Conservation (phyloP, 2,797 vertebrate genomes). For the Ctenopoma kingsleyae region DNA sequence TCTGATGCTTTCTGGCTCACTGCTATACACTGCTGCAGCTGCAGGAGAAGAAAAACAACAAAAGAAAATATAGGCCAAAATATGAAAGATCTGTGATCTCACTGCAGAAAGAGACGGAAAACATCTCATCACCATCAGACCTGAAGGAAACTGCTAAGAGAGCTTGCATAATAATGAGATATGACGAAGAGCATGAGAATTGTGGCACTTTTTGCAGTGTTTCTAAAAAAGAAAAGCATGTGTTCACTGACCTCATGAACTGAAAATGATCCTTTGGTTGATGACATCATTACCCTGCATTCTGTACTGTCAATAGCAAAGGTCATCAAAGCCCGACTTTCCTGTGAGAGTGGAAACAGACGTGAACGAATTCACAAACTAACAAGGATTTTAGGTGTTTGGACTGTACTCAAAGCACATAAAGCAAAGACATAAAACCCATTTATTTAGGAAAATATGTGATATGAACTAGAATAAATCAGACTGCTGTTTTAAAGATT, state of each 20-base stretch:
- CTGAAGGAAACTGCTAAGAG: neutral
- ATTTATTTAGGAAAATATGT: no score
- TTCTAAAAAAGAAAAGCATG: neutral
- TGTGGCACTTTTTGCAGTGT: neutral
- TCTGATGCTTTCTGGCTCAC: constrained; percentile 88
- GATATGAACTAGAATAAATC: no score
- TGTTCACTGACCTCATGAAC: constrained; percentile 86
- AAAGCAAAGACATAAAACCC: neutral
- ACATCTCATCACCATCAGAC: neutral
- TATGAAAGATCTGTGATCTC: neutral
- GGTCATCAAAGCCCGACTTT: constrained; percentile 90
- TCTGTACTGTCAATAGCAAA: constrained; percentile 90
- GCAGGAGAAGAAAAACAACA: constrained; percentile 17
- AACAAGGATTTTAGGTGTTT: neutral
- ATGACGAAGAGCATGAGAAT: neutral
- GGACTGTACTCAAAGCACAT: neutral
- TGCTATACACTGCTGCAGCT: constrained; percentile 92
- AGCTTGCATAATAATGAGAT: neutral
- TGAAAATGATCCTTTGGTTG: constrained; percentile 90
- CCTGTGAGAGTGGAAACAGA: constrained; percentile 74
- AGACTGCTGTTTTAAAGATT: no score
- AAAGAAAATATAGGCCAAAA: neutral
- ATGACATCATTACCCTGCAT: constrained; percentile 87
- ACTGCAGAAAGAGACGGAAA: neutral
- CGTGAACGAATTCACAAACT: neutral